Base-by-base conservation (phyloP, 2,888 invertebrate species). In the Metellina segmentata region DNA sequence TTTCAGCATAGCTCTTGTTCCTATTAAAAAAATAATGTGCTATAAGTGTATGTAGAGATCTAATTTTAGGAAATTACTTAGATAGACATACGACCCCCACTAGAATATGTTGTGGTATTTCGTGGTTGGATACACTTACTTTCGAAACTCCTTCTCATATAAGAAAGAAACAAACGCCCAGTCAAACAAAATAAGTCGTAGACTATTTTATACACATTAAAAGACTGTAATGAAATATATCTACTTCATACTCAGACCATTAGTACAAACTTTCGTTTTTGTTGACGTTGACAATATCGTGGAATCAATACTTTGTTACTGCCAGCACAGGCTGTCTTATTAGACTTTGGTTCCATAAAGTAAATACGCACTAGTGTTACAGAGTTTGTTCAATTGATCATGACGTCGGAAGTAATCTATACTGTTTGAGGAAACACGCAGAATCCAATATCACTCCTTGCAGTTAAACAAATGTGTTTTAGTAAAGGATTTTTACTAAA, bases 221-320 rank as follows among this genome's bases (percentile, higher is more conserved):
- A 34, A 34, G 34, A 34, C 34, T 34, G n/a, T n/a, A 34, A 34
- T 34, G 34, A 34, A 34, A 1, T 34, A 34, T 34, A 34, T 34
- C 34, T 61, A 61, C 11, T 61, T 61, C 61, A 16, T 61, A 61
- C 51, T 6, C 52, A n/a, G 7, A n/a, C n/a, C 49, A 77, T 51
- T 0, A 16, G 48, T 6, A 34, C 77, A 6, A 77, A 52, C 4
- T 20, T 69, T 7, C 49, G 69, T 52, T 48, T 69, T 16, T 75
- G 53, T 85, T 75, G 75, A 48, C 74, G 9, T 7, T 48, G 61
- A 53, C 79, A 53, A 75, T 75, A 20, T 51, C n/a, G 48, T 13
- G 7, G n/a, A 74, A 52, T 85, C 74, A 75, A 75, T 75, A 85
- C 19, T 19, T 8, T n/a, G n/a, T 74, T 85, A 48, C 74, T 83